Conservation (phyloP, 2,888 invertebrate species). For the Xestia c-nigrum region DNA sequence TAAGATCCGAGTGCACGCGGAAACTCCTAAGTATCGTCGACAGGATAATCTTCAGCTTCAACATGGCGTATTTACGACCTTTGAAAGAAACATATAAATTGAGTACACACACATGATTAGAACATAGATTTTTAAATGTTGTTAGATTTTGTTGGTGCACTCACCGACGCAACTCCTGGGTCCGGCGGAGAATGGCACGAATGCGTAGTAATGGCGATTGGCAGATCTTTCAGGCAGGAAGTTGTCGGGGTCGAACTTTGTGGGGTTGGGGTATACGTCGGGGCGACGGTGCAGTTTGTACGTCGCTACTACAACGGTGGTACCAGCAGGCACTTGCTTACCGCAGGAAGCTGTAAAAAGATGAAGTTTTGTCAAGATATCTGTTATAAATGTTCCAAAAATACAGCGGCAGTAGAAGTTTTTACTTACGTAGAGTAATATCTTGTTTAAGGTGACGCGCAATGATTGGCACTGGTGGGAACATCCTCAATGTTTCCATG, state of each 20-base stretch:
- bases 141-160: slow-evolving; percentile 68
- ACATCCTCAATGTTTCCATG: slow-evolving; percentile 95
- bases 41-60: slow-evolving; percentile 94
- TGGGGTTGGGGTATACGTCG: slow-evolving; percentile 94
- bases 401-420: neutral
- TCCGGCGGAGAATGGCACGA: slow-evolving; percentile 95
- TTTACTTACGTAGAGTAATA: slow-evolving; percentile 91
- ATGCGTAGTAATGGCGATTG: slow-evolving; percentile 95
- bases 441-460: slow-evolving; percentile 94
- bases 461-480: slow-evolving; percentile 95
- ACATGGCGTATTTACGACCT: slow-evolving; percentile 95
- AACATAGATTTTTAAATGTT: neutral
- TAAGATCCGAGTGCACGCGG: slow-evolving; percentile 92
- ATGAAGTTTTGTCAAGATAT: neutral
- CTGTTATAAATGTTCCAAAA: neutral
- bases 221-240: slow-evolving; percentile 95
- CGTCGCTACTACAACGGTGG: slow-evolving; percentile 92
- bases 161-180: slow-evolving; percentile 95
- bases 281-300: slow-evolving; percentile 93
- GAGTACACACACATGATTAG: neutral
- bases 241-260: slow-evolving; percentile 95
- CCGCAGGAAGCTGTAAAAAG: slow-evolving; percentile 90
- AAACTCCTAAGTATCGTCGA: slow-evolving; percentile 94
- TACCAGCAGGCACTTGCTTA: slow-evolving; percentile 92
- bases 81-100: slow-evolving; percentile 69